These are phyloP conservation scores for Dipodomys spectabilis DNA, from an alignment of 2,113 vertebrate species.

Conservation along the genomic window DNA sequence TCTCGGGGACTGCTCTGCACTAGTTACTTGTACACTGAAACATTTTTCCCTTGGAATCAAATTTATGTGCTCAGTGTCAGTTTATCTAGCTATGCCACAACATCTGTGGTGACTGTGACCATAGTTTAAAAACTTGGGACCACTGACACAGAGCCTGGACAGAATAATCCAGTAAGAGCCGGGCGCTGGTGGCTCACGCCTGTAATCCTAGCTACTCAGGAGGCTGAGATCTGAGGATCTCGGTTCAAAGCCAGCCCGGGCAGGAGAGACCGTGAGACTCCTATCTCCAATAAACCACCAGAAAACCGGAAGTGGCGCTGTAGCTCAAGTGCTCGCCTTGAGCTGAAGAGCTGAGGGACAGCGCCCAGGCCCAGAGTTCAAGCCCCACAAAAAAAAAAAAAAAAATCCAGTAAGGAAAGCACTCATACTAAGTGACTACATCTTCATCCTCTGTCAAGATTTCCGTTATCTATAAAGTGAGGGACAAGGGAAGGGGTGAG, in stretches of 20 bases:
- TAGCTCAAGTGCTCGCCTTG: too few relatives aligned
- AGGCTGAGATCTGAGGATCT: too few relatives aligned
- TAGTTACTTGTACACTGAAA: not conserved
- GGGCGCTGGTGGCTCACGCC: too few relatives aligned
- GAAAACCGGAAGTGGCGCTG: too few relatives aligned
- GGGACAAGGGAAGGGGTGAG: not conserved
- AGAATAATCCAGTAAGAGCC: not conserved
- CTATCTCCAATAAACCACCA: too few relatives aligned
- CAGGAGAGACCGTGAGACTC: too few relatives aligned
- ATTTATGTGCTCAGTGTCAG: not conserved
- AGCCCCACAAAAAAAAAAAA: too few relatives aligned
- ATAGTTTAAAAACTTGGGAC: not conserved
- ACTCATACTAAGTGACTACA: not conserved
- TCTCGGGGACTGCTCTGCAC: not conserved
- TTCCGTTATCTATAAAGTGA: not conserved
- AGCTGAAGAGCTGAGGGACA: too few relatives aligned
- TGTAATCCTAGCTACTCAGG: too few relatives aligned
- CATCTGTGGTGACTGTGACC: not conserved
- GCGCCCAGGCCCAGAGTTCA: too few relatives aligned
- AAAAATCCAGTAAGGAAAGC: not conserved
- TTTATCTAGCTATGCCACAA: not conserved
- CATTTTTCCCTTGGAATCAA: not conserved
- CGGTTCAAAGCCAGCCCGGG: too few relatives aligned
- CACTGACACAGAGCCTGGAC: not conserved
- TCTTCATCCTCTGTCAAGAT: not conserved